A percentile compares a stretch with the other conserved stretches of the same genome.
These are phyloP conservation scores for Melospiza georgiana DNA, from an alignment of 2,113 vertebrate species.

Conservation along the genomic window DNA sequence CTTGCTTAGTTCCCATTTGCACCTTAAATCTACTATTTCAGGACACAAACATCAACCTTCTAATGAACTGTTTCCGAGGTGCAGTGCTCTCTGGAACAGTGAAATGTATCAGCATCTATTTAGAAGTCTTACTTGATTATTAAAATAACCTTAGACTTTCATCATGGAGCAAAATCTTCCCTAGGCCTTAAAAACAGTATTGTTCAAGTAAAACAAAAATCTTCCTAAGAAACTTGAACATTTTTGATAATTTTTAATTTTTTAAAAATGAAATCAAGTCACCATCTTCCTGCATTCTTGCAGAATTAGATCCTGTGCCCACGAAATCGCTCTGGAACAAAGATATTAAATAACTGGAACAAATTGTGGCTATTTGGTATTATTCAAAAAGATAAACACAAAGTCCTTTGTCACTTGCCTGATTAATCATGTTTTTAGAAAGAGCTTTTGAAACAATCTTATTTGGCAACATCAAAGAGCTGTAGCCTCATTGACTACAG, in stretches of 20 bases:
- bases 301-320: neutral
- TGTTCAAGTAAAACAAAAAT: neutral
- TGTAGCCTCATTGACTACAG: fast-evolving
- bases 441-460: constrained; percentile 9
- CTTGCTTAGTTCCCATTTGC: neutral
- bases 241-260: neutral
- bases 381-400: constrained; percentile 41
- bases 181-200: neutral
- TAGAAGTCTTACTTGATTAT: neutral
- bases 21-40: neutral
- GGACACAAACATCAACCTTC: neutral
- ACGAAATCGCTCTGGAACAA: neutral
- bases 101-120: neutral
- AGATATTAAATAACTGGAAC: constrained; percentile 25
- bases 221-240: neutral
- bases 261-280: neutral
- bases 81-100: neutral
- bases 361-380: constrained; percentile 3
- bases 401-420: constrained; percentile 22
- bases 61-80: neutral
- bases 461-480: neutral
- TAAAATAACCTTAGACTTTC: neutral
- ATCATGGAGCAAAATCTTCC: neutral
- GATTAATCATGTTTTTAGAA: constrained; percentile 11
- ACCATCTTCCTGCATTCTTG: neutral